Conservation (phyloP, 2,113 vertebrate species). For the Gavialis gangeticus region DNA sequence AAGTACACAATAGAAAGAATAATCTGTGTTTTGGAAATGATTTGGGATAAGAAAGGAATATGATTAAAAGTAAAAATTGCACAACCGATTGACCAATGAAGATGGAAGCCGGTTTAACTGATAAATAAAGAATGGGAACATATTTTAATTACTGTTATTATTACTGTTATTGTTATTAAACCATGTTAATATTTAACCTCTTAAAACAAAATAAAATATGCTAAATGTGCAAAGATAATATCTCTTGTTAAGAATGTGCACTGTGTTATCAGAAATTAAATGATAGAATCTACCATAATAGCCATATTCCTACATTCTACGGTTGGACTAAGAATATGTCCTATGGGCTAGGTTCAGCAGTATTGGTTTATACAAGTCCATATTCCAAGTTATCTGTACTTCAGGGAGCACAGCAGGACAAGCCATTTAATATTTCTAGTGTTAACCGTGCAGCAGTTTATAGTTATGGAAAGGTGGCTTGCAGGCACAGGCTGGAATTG, state of each 20-base stretch:
- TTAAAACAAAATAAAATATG: not conserved
- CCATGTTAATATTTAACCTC: not conserved
- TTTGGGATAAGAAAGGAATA: not conserved
- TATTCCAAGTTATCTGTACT: not conserved
- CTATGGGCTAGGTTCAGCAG: not conserved
- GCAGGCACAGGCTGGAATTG: not conserved
- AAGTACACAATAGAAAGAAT: not conserved
- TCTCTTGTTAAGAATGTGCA: not conserved
- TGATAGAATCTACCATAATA: not conserved
- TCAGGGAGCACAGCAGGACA: not conserved
- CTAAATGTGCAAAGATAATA: not conserved
- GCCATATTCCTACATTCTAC: fast-evolving
- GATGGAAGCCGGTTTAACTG: not conserved
- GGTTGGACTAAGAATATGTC: not conserved
- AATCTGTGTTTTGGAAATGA: not conserved
- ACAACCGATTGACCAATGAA: not conserved
- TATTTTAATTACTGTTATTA: not conserved
- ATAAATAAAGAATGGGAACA: not conserved
- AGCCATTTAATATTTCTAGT: not conserved
- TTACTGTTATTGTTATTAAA: not conserved
- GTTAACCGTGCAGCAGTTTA: too few relatives aligned
- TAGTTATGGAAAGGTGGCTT: not conserved
- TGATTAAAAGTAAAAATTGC: not conserved
- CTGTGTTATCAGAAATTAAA: not conserved
- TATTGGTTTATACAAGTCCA: not conserved